Percentiles rank a stretch among this genome's conserved stretches.
phyloP scores from a whole-genome alignment of 2,797 vertebrate genomes.

The Novumbra hubbsi region DNA sequence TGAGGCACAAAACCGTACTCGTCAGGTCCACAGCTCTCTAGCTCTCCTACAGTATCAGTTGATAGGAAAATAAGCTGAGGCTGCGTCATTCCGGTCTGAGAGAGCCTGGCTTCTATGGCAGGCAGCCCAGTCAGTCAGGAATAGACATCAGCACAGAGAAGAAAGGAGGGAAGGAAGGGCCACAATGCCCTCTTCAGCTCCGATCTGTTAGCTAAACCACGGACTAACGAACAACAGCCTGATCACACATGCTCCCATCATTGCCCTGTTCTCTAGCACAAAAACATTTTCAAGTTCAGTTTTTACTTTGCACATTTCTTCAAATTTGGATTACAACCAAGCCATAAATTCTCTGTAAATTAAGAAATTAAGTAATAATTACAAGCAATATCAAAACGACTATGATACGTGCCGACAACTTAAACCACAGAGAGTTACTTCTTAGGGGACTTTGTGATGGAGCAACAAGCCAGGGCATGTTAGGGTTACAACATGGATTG shows the following conservation, averaged over 20 bases:
- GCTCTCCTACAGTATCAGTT: not conserved
- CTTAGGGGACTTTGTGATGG: no score
- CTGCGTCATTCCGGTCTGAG: not conserved
- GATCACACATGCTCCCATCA: not conserved
- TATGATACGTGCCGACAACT: no score
- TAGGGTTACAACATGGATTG: no score
- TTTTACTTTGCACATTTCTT: no score
- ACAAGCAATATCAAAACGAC: no score
- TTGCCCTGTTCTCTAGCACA: not conserved
- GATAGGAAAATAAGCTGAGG: not conserved
- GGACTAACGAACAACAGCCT: not conserved
- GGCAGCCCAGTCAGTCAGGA: not conserved
- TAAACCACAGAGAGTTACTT: no score
- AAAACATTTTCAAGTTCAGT: no score
- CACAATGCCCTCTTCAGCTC: not conserved
- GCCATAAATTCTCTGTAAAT: no score
- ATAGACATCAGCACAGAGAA: not conserved
- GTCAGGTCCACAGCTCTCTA: not conserved
- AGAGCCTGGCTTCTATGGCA: not conserved
- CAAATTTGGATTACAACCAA: no score
- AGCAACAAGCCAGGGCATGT: no score
- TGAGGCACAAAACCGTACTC: not conserved
- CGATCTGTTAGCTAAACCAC: not conserved
- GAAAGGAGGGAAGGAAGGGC: not conserved
- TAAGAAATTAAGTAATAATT: no score